Evolutionary conservation across 2,888 invertebrate species (phyloP).

Genomic region (Drosophila mulleri): DNA sequence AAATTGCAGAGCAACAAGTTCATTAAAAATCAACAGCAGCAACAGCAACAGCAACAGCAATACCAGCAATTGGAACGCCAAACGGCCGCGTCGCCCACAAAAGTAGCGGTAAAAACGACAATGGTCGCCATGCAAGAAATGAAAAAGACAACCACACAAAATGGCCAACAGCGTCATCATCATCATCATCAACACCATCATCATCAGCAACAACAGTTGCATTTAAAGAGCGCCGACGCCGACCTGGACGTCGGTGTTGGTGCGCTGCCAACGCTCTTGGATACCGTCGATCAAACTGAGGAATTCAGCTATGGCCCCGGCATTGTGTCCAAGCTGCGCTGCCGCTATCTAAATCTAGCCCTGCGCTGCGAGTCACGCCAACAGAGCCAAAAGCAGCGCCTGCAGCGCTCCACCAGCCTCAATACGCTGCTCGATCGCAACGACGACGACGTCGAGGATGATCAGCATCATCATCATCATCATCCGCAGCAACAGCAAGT

Average conservation of each 20-base stretch:
- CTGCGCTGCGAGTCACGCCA: conserved; percentile 89
- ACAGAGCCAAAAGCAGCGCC: conserved; percentile 87
- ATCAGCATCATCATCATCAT: conserved; percentile 47
- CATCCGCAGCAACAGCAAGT: conserved; percentile 7
- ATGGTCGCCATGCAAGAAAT: conserved; percentile 86
- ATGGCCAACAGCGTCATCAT: conserved; percentile 74
- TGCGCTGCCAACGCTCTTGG: conserved; percentile 71
- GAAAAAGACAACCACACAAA: conserved; percentile 83
- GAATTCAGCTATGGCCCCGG: conserved; percentile 96
- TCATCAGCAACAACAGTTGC: conserved; percentile 23
- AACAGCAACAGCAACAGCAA: conserved; percentile 42
- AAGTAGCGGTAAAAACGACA: conserved; percentile 83
- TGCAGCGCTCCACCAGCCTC: conserved; percentile 93
- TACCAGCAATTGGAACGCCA: conserved; percentile 43
- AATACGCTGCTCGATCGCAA: conserved; percentile 93
- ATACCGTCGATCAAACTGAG: conserved; percentile 87
- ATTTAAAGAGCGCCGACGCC: conserved; percentile 37
- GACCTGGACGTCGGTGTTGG: conserved; percentile 29
- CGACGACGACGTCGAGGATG: conserved; percentile 80
- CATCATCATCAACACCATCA: conserved; percentile 54
- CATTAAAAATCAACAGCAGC: conserved; percentile 79
- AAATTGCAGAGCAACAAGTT: conserved; percentile 83
- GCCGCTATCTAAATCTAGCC: conserved; percentile 94
- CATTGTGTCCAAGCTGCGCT: conserved; percentile 94
- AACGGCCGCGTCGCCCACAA: conserved; percentile 58